Evolutionary conservation across 2,113 vertebrate genomes (phyloP).

Genomic region (mouse (Mus musculus)): GRCm39 chr14:7462501-7463000

Average conservation of each 20-base stretch:
- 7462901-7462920: not conserved
- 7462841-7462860: slow-evolving; percentile 35
- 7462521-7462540: slow-evolving; percentile 61
- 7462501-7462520: slow-evolving; percentile 78
- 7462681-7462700: slow-evolving; percentile 71
- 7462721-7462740: slow-evolving; percentile 58
- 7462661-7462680: slow-evolving; percentile 62
- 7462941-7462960: not conserved
- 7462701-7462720: slow-evolving; percentile 60
- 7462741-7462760: slow-evolving; percentile 66
- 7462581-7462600: slow-evolving; percentile 52
- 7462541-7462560: slow-evolving; percentile 72
- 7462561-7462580: slow-evolving; percentile 52
- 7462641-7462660: slow-evolving; percentile 63
- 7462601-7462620: slow-evolving; percentile 67
- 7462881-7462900: not conserved
- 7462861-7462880: not conserved
- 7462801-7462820: fast-evolving
- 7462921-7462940: not conserved
- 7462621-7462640: slow-evolving; percentile 62
- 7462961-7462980: not conserved
- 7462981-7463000: slow-evolving; percentile 35
- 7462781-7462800: slow-evolving; percentile 41
- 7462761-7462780: slow-evolving; percentile 58
- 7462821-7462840: slow-evolving; percentile 3